Percentiles rank a stretch among this genome's conserved stretches.
phyloP scores from a whole-genome alignment of 2,888 invertebrate species.

The Beris chalybata region DNA sequence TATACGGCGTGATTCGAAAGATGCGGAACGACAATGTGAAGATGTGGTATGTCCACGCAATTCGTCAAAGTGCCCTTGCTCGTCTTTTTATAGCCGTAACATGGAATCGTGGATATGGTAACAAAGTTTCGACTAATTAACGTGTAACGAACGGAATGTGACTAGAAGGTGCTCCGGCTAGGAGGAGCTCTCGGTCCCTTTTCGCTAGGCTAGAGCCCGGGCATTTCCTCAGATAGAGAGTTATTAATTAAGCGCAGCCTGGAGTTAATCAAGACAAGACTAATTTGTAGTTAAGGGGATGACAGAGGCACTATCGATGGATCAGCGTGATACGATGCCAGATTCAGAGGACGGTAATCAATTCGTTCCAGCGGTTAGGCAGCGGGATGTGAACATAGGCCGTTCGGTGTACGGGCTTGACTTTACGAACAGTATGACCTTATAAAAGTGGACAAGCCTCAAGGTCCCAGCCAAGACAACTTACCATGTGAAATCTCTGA shows the following conservation, averaged over 20 bases:
- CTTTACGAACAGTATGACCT: too few relatives aligned
- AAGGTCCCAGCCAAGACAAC: slow-evolving; percentile 38
- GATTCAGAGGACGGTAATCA: not conserved
- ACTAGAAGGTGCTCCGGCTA: too few relatives aligned
- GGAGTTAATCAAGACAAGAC: slow-evolving; percentile 23
- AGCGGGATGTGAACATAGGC: too few relatives aligned
- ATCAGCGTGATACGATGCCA: not conserved
- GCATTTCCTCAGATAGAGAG: too few relatives aligned
- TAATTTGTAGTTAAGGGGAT: slow-evolving; percentile 15
- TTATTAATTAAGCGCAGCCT: too few relatives aligned
- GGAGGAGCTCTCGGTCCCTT: too few relatives aligned
- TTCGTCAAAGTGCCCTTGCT: not conserved
- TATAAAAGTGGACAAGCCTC: too few relatives aligned
- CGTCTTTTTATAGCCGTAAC: not conserved
- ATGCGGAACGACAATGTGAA: not conserved
- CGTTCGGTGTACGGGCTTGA: too few relatives aligned
- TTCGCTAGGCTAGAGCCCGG: too few relatives aligned
- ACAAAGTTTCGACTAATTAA: slow-evolving; percentile 31
- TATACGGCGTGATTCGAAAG: too few relatives aligned
- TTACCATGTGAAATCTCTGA: slow-evolving; percentile 65
- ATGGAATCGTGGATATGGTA: slow-evolving; percentile 4
- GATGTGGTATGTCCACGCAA: not conserved
- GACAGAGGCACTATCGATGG: not conserved
- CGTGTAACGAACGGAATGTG: slow-evolving; percentile 22
- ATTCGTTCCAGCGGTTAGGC: slow-evolving; percentile 8